phyloP scores from a whole-genome alignment of 2,888 invertebrate species.

The Andrena flavipes region DNA sequence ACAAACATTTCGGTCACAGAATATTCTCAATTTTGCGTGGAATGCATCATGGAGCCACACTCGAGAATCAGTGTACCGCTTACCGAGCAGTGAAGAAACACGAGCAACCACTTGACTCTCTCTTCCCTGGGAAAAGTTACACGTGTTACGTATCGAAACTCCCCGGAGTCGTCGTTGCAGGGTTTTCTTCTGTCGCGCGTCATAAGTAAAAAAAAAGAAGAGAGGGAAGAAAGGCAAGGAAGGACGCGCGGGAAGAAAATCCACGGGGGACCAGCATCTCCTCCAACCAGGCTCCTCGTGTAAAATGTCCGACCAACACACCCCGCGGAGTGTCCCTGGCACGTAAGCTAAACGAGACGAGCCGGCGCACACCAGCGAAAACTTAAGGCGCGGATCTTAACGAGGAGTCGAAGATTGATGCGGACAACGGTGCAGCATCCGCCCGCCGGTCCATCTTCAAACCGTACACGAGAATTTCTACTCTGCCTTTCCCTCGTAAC shows the following conservation, averaged over 20 bases:
- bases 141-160: constrained; percentile 34
- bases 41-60: neutral
- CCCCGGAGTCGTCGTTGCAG: constrained; percentile 20
- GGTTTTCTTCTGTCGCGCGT: constrained; percentile 46
- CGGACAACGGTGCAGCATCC: constrained; percentile 77
- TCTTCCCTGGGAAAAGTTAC: constrained; percentile 56
- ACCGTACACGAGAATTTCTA: constrained; percentile 68
- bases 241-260: constrained; percentile 71
- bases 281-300: constrained; percentile 69
- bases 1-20: neutral
- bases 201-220: constrained; percentile 62
- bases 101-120: neutral
- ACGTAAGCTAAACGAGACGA: constrained; percentile 66
- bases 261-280: constrained; percentile 77
- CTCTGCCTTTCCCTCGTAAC: constrained; percentile 52
- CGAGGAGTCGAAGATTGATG: constrained; percentile 84
- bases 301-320: constrained; percentile 76
- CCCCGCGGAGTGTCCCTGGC: constrained; percentile 59
- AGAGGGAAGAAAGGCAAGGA: constrained; percentile 53
- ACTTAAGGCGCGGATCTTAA: constrained; percentile 82
- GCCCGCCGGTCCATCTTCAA: constrained; percentile 59
- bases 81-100: neutral
- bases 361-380: constrained; percentile 65
- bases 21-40: neutral
- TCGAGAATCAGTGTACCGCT: neutral